phyloP scores from a whole-genome alignment of 2,113 vertebrate genomes.

The Epinephelus cyanopodus region DNA sequence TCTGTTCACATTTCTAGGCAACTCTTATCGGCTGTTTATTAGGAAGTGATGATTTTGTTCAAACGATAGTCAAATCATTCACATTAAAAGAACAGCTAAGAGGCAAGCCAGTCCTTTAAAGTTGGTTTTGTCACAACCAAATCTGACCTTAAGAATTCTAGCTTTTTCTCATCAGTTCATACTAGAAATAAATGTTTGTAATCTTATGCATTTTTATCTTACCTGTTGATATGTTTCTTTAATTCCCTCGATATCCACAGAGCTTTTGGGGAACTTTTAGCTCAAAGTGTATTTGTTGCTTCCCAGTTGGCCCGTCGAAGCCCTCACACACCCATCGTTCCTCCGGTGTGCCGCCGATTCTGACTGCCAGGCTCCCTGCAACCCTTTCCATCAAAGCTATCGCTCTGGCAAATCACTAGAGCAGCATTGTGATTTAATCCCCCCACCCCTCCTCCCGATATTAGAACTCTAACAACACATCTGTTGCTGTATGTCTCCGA shows the following conservation, averaged over 20 bases:
- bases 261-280: slow-evolving; percentile 15
- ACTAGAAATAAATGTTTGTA: slow-evolving; percentile 1
- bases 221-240: slow-evolving; percentile 60
- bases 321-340: slow-evolving; percentile 50
- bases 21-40: background rate
- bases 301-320: slow-evolving; percentile 25
- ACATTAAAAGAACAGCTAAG: background rate
- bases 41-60: background rate
- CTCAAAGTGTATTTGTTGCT: slow-evolving; percentile 4
- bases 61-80: background rate
- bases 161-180: background rate
- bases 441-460: slow-evolving; percentile 63
- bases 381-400: slow-evolving; percentile 69
- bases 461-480: slow-evolving; percentile 75
- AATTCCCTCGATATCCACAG: slow-evolving; percentile 7
- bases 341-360: slow-evolving; percentile 30
- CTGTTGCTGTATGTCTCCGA: slow-evolving; percentile 67
- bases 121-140: background rate
- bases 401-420: slow-evolving; percentile 83
- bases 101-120: background rate
- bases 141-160: background rate
- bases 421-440: slow-evolving; percentile 79
- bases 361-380: slow-evolving; percentile 53
- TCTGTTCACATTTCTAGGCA: background rate
- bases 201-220: slow-evolving; percentile 29